A percentile compares a stretch with the other conserved stretches of the same genome.
These are phyloP conservation scores for Iguana delicatissima DNA, from an alignment of 2,797 vertebrate genomes.

Conservation along the genomic window DNA sequence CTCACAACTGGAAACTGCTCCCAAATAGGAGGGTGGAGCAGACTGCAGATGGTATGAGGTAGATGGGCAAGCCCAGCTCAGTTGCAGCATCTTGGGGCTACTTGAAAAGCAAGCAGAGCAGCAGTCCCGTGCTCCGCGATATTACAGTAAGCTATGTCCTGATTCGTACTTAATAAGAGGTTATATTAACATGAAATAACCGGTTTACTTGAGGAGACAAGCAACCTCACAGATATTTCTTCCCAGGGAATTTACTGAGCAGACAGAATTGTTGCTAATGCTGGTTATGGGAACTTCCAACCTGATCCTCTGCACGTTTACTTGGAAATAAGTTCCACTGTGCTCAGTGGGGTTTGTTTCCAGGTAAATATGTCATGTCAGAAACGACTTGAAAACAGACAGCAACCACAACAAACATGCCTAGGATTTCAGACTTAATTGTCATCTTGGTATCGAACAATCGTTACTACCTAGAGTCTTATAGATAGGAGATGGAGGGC, in stretches of 20 bases:
- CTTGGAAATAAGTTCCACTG: background rate
- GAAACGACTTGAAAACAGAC: too few relatives aligned
- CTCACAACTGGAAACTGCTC: constrained; percentile 57
- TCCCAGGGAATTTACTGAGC: rapidly evolving
- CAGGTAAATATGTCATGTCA: too few relatives aligned
- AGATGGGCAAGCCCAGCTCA: background rate
- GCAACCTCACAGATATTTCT: background rate
- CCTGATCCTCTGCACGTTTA: background rate
- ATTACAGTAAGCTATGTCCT: constrained; percentile 1
- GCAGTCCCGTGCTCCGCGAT: background rate
- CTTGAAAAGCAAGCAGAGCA: background rate
- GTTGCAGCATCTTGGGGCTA: constrained; percentile 17
- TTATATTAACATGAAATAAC: background rate
- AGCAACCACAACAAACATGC: too few relatives aligned
- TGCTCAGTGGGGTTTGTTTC: too few relatives aligned
- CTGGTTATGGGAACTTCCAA: too few relatives aligned
- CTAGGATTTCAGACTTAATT: background rate
- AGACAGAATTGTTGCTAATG: background rate
- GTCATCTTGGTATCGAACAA: rapidly evolving
- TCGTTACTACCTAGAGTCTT: background rate
- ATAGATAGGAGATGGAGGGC: background rate
- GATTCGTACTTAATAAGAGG: background rate
- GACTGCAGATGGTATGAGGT: constrained; percentile 57
- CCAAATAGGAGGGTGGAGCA: constrained; percentile 68
- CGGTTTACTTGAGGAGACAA: background rate